Conservation (phyloP, 2,888 invertebrate genomes). For the Orthosia gracilis region DNA sequence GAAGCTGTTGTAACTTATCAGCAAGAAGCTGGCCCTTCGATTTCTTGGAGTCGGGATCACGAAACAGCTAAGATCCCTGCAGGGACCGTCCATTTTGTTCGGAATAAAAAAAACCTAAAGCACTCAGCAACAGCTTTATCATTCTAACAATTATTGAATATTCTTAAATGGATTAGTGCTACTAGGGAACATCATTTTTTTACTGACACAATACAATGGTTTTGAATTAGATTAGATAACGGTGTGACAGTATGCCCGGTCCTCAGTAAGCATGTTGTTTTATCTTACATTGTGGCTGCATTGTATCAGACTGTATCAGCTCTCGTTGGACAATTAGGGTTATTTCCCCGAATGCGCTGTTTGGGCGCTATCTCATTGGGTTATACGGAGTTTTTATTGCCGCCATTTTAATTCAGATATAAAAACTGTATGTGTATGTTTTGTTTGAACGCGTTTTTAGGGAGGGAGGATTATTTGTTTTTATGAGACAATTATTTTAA, state of each 20-base stretch:
- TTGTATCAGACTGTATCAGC: slow-evolving; percentile 42
- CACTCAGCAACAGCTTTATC: no score
- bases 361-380: slow-evolving; percentile 14
- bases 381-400: slow-evolving; percentile 20
- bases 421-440: slow-evolving; percentile 14
- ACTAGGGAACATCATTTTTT: no score
- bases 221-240: not conserved
- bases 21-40: no score
- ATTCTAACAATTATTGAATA: no score
- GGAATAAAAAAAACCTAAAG: no score
- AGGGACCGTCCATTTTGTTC: no score
- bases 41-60: no score
- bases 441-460: not conserved
- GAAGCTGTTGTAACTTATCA: no score
- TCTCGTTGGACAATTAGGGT: slow-evolving; percentile 51
- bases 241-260: slow-evolving; percentile 25
- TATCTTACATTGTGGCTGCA: slow-evolving; percentile 43
- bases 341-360: slow-evolving; percentile 27
- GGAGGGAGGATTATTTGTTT: not conserved
- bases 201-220: no score
- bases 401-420: slow-evolving; percentile 23
- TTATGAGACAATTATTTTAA: not conserved
- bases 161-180: no score
- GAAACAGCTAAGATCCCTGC: no score
- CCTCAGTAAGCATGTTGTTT: slow-evolving; percentile 23